Conservation (phyloP, 1,140 invertebrate species). For the Latrodectus geometricus region DNA sequence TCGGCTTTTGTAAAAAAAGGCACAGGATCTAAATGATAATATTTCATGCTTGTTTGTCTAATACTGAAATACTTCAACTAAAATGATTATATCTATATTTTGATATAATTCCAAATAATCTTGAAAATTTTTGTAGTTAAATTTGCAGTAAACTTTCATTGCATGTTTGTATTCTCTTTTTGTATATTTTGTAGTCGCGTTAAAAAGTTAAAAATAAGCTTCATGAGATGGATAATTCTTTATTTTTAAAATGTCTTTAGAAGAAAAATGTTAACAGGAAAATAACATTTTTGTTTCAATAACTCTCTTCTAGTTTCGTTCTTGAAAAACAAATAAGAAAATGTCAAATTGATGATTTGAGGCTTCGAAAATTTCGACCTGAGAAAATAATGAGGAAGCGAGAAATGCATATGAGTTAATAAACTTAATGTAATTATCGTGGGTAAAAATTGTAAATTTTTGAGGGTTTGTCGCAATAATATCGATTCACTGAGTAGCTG, state of each 20-base stretch:
- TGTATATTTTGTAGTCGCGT: not conserved
- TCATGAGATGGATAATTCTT: not conserved
- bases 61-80: constrained; percentile 1
- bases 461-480: not conserved
- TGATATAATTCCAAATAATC: constrained; percentile 31
- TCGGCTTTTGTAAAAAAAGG: too few species aligned
- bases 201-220: constrained; percentile 13
- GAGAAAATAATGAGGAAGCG: not conserved
- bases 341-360: constrained; percentile 4
- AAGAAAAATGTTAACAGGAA: not conserved
- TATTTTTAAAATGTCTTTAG: not conserved
- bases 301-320: not conserved
- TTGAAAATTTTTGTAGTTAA: not conserved
- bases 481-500: not conserved
- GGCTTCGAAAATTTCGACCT: not conserved
- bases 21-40: constrained; percentile 12
- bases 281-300: not conserved
- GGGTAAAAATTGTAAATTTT: too few species aligned
- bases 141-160: not conserved
- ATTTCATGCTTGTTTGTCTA: not conserved
- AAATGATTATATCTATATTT: constrained; percentile 3
- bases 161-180: constrained; percentile 3
- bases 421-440: too few species aligned
- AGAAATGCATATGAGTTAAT: too few species aligned
- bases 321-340: not conserved